Conservation (phyloP, 1,140 invertebrate genomes). For the Zaprionus lachaisei region DNA sequence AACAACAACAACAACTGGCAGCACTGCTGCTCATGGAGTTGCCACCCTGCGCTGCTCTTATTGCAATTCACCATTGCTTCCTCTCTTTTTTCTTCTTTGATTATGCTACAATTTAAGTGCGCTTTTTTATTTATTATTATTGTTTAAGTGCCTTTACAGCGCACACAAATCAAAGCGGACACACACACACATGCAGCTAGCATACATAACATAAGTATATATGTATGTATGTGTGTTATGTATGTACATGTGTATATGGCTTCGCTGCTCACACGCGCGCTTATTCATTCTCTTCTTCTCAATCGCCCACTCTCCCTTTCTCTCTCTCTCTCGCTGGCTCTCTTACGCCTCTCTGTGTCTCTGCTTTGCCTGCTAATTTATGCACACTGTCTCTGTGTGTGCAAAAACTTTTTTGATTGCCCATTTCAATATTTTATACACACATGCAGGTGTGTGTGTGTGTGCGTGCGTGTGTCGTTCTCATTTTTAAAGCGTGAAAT, state of each 20-base stretch:
- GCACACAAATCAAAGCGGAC: slow-evolving; percentile 12
- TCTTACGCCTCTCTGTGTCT: slow-evolving; percentile 15
- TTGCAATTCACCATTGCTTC: slow-evolving; percentile 2
- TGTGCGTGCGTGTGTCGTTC: slow-evolving; percentile 28
- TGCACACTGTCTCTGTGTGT: slow-evolving; percentile 48
- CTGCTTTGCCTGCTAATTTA: slow-evolving; percentile 43
- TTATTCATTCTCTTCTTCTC: slow-evolving; percentile 31
- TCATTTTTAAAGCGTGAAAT: slow-evolving; percentile 38
- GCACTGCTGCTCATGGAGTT: slow-evolving; percentile 14
- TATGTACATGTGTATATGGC: slow-evolving; percentile 26
- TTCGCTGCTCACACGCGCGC: slow-evolving; percentile 30
- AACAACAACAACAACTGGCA: slow-evolving; percentile 7
- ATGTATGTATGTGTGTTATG: background rate
- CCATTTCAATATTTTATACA: slow-evolving; percentile 47
- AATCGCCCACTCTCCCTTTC: slow-evolving; percentile 21
- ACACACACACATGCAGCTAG: slow-evolving; percentile 11
- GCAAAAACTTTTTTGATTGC: slow-evolving; percentile 50
- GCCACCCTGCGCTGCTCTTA: slow-evolving; percentile 29
- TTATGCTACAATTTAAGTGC: slow-evolving; percentile 24
- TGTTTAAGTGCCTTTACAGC: slow-evolving; percentile 41
- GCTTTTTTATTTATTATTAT: slow-evolving; percentile 27
- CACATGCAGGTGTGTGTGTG: slow-evolving; percentile 12
- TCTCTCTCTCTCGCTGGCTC: slow-evolving; percentile 14
- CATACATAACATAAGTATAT: background rate
- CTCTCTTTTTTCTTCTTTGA: background rate